Evolutionary conservation across 1,140 invertebrate species (phyloP).

Genomic region (Neodiprion pinetum): DNA sequence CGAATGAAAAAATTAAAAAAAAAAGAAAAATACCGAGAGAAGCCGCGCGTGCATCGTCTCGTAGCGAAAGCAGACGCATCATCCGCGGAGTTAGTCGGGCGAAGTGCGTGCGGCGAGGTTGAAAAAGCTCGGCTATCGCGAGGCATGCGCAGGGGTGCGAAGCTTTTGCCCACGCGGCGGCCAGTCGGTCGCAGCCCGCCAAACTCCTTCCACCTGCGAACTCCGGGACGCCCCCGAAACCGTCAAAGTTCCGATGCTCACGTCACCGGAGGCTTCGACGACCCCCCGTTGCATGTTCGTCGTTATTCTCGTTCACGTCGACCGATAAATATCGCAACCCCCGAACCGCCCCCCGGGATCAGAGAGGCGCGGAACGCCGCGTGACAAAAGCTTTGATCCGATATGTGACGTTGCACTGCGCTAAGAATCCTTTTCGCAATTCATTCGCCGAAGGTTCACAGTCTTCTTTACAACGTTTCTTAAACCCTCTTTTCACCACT

Average conservation of each 20-base stretch:
- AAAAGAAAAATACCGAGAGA: too few species aligned
- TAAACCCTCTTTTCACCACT: too few species aligned
- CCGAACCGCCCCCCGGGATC: not conserved
- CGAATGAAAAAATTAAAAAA: too few species aligned
- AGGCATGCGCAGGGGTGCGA: not conserved
- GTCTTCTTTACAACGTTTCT: too few species aligned
- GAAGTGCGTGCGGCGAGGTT: constrained; percentile 1
- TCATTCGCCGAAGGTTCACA: too few species aligned
- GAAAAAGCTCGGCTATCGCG: not conserved
- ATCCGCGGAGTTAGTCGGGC: too few species aligned
- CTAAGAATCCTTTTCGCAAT: too few species aligned
- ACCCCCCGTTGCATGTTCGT: not conserved
- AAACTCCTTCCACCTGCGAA: not conserved
- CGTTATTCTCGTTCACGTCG: not conserved
- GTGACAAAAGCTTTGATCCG: too few species aligned
- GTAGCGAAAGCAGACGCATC: too few species aligned
- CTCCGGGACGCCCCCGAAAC: not conserved
- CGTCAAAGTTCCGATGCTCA: constrained; percentile 7
- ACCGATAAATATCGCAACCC: not conserved
- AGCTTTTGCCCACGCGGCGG: constrained; percentile 1
- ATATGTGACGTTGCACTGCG: too few species aligned
- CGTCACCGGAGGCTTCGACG: not conserved
- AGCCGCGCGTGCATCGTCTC: too few species aligned
- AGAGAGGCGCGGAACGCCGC: too few species aligned
- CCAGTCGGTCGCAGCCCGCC: constrained; percentile 5